A percentile compares a stretch with the other conserved stretches of the same genome.
Conservation (phyloP, 2,888 invertebrate genomes). For the Xylota segnis region DNA sequence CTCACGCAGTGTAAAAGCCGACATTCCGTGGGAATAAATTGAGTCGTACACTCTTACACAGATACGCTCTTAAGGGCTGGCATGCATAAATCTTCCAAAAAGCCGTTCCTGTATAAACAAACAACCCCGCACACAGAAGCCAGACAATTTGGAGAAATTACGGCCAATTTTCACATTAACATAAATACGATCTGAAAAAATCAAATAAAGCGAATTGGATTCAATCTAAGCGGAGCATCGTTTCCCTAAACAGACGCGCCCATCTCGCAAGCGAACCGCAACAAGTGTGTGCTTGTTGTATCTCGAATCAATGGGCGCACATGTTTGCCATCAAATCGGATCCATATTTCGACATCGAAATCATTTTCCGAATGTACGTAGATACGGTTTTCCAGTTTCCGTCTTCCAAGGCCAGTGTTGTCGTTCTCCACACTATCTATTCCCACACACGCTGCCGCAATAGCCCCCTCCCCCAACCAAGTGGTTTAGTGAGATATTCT, state of each 20-base stretch:
- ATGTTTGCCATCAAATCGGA: slow-evolving; percentile 17
- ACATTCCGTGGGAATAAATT: slow-evolving; percentile 22
- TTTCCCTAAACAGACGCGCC: background rate
- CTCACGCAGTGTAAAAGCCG: background rate
- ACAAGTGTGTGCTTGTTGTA: background rate
- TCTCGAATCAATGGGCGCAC: background rate
- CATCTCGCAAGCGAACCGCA: background rate
- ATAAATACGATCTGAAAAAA: slow-evolving; percentile 37
- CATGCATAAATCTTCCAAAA: slow-evolving; percentile 29
- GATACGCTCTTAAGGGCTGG: slow-evolving; percentile 27
- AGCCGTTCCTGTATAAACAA: slow-evolving; percentile 18
- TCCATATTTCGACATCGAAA: slow-evolving; percentile 13
- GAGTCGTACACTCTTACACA: slow-evolving; percentile 8
- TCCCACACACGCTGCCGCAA: too few relatives aligned
- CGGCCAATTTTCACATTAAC: slow-evolving; percentile 40
- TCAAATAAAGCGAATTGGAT: slow-evolving; percentile 39
- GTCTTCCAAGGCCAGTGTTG: slow-evolving; percentile 18
- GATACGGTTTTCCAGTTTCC: background rate
- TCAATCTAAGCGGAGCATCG: slow-evolving; percentile 12
- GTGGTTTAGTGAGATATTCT: slow-evolving; percentile 14
- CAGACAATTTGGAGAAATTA: slow-evolving; percentile 34
- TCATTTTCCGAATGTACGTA: slow-evolving; percentile 3
- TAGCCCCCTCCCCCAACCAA: background rate
- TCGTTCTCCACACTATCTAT: background rate
- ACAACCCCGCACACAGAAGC: background rate